Conservation (phyloP, 2,113 vertebrate species). For the Oxyruncus cristatus region DNA sequence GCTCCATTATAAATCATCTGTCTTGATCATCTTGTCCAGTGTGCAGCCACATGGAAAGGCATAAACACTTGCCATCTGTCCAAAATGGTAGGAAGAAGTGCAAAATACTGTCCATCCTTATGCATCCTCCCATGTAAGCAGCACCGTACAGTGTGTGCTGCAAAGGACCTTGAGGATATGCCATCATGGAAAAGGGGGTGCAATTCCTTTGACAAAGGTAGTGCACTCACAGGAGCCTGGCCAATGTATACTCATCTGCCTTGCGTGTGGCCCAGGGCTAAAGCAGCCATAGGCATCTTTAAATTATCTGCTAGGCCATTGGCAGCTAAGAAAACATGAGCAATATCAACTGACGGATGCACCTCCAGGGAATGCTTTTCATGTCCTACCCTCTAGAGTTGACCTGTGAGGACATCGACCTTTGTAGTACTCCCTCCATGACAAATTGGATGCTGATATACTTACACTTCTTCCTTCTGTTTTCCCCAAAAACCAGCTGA, state of each 20-base stretch:
- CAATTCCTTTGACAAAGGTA: not conserved
- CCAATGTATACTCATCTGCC: not conserved
- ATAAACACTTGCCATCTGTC: conserved; percentile 60
- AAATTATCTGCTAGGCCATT: not conserved
- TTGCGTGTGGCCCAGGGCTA: not conserved
- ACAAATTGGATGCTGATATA: not conserved
- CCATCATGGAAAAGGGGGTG: not conserved
- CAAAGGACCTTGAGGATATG: not conserved
- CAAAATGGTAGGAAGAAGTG: conserved; percentile 28
- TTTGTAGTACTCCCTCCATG: not conserved
- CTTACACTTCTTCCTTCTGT: not conserved
- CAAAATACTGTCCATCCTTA: not conserved
- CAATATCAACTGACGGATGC: not conserved
- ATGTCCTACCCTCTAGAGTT: not conserved
- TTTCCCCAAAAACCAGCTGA: not conserved
- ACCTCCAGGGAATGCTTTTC: not conserved
- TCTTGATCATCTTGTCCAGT: conserved; percentile 38
- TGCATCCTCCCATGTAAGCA: not conserved
- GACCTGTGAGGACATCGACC: not conserved
- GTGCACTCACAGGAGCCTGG: not conserved
- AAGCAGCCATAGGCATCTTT: not conserved
- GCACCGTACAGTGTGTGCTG: not conserved
- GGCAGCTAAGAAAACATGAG: not conserved
- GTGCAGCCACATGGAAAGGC: conserved; percentile 23
- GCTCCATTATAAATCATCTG: conserved; percentile 50